Percentiles rank a stretch among this genome's conserved stretches.
These are phyloP conservation scores for Panopea generosa DNA, from an alignment of 2,888 invertebrate genomes.

Conservation along the genomic window DNA sequence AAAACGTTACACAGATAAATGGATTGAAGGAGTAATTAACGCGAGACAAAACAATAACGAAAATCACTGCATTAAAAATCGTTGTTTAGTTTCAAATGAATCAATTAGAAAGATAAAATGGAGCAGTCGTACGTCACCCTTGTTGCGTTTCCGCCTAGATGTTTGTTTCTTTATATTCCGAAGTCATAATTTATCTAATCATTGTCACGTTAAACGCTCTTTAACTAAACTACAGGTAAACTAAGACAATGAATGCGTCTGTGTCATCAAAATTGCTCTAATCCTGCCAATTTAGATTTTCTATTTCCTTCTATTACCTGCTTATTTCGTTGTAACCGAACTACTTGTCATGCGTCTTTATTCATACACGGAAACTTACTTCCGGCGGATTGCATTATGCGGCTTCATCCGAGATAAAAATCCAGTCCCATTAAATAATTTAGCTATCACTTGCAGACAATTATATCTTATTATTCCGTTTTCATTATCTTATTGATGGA, in stretches of 20 bases:
- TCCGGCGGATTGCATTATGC: slow-evolving; percentile 60
- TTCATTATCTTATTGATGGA: slow-evolving; percentile 63
- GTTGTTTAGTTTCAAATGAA: neutral
- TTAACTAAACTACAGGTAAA: slow-evolving; percentile 39
- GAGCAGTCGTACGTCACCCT: neutral
- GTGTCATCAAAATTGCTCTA: slow-evolving; percentile 52
- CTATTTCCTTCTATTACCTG: too few species aligned
- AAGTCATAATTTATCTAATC: slow-evolving; percentile 55
- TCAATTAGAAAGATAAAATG: neutral
- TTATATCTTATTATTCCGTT: slow-evolving; percentile 52
- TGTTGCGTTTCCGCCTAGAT: slow-evolving; percentile 17
- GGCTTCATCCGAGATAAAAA: slow-evolving; percentile 59
- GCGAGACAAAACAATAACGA: too few species aligned
- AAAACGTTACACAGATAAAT: too few species aligned
- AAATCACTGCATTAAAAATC: neutral
- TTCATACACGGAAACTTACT: slow-evolving; percentile 58
- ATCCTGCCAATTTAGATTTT: slow-evolving; percentile 47
- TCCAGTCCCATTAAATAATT: slow-evolving; percentile 61
- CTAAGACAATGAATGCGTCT: slow-evolving; percentile 38
- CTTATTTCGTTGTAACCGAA: slow-evolving; percentile 59
- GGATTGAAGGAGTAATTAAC: too few species aligned
- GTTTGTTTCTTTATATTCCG: slow-evolving; percentile 17
- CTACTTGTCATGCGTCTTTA: slow-evolving; percentile 57
- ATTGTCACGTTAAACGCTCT: slow-evolving; percentile 56
- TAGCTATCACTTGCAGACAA: slow-evolving; percentile 60